Conservation (phyloP, 2,888 invertebrate genomes). For the Microdon myrmicae region DNA sequence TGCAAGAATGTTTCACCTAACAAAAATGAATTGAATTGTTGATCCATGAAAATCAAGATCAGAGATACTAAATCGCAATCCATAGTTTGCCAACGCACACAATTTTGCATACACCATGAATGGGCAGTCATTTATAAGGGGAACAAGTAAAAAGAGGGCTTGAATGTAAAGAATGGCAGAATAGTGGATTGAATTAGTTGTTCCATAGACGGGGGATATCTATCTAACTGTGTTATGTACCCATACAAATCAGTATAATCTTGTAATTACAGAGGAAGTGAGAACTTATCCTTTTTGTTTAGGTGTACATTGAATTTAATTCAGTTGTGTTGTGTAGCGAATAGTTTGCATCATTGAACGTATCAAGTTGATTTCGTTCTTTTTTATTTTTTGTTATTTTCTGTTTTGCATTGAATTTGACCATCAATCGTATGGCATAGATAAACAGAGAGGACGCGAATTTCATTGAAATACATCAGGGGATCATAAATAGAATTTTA, state of each 20-base stretch:
- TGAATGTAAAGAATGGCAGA: background rate
- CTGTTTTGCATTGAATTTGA: constrained; percentile 21
- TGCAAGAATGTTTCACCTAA: constrained; percentile 36
- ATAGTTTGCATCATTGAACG: constrained; percentile 45
- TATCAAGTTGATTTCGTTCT: constrained; percentile 14
- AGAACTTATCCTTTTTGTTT: constrained; percentile 44
- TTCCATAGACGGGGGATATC: constrained; percentile 17
- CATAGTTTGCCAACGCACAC: too few relatives aligned
- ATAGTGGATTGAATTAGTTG: constrained; percentile 29
- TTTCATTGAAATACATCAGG: constrained; percentile 27
- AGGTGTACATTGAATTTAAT: constrained; percentile 20
- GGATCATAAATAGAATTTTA: constrained; percentile 33
- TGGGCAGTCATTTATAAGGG: constrained; percentile 1
- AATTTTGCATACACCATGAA: too few relatives aligned
- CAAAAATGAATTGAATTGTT: constrained; percentile 30
- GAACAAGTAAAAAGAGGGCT: constrained; percentile 2
- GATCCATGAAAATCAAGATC: constrained; percentile 51
- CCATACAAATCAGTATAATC: constrained; percentile 4
- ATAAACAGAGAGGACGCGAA: constrained; percentile 13
- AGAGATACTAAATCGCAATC: too few relatives aligned
- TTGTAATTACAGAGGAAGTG: constrained; percentile 50
- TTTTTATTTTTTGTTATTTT: too few relatives aligned
- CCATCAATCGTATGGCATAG: constrained; percentile 16
- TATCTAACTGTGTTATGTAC: constrained; percentile 9
- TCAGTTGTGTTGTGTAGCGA: too few relatives aligned